Conservation (phyloP, 2,888 invertebrate genomes). For the Monoplex corrugatus region DNA sequence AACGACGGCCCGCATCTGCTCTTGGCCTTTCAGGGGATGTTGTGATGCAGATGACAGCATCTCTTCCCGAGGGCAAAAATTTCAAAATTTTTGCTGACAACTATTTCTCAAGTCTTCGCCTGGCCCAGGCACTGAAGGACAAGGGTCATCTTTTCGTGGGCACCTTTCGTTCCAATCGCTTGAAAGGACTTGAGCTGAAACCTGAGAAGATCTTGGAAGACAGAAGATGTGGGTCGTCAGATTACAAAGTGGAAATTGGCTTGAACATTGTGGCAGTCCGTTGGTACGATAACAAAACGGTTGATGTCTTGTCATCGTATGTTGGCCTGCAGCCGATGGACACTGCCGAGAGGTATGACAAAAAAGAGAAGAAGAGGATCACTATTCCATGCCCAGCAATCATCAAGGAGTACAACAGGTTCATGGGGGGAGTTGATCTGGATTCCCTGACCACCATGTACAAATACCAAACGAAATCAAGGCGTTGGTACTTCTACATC, state of each 20-base stretch:
- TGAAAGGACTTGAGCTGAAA: slow-evolving; percentile 53
- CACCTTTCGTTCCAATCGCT: slow-evolving; percentile 54
- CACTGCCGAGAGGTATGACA: slow-evolving; percentile 28
- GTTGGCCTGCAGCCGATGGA: slow-evolving; percentile 44
- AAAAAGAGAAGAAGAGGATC: slow-evolving; percentile 41
- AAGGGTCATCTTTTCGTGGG: slow-evolving; percentile 45
- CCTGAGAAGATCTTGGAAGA: slow-evolving; percentile 57
- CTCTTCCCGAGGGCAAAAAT: slow-evolving; percentile 40
- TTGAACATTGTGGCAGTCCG: slow-evolving; percentile 54
- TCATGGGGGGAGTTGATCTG: slow-evolving; percentile 54
- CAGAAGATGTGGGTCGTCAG: slow-evolving; percentile 56
- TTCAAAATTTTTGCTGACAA: slow-evolving; percentile 55
- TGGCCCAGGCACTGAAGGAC: slow-evolving; percentile 43
- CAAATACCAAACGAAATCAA: slow-evolving; percentile 50
- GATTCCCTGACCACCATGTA: slow-evolving; percentile 46
- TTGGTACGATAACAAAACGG: slow-evolving; percentile 61
- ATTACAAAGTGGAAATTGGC: slow-evolving; percentile 53
- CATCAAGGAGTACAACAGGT: slow-evolving; percentile 46
- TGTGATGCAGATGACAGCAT: slow-evolving; percentile 29
- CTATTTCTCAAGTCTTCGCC: slow-evolving; percentile 40
- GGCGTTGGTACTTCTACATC: slow-evolving; percentile 58
- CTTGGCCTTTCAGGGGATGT: slow-evolving; percentile 38
- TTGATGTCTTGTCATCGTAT: slow-evolving; percentile 54
- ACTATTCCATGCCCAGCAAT: slow-evolving; percentile 47
- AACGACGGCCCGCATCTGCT: neutral